These are phyloP conservation scores for Paramuricea clavata DNA, from an alignment of 92 coral and sea anemone species.

Conservation along the genomic window DNA sequence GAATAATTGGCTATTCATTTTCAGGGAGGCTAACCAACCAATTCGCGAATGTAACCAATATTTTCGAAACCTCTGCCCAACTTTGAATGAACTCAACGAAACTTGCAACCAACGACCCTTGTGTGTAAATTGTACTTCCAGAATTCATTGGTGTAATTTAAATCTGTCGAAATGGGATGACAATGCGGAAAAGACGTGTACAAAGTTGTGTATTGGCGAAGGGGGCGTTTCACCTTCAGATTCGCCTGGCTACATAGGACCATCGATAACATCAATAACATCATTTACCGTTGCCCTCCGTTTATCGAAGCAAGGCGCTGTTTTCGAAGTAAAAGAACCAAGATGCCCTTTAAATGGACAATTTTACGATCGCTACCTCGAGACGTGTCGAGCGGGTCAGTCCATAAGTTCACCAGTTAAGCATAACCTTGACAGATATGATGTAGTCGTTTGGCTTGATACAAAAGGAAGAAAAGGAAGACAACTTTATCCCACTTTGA, in stretches of 20 bases:
- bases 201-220: background rate
- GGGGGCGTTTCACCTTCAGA: background rate
- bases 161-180: background rate
- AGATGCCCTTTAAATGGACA: background rate
- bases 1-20: background rate
- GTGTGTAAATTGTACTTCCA: background rate
- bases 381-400: background rate
- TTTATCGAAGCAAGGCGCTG: background rate
- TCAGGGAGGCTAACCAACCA: background rate
- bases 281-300: background rate
- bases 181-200: too few species aligned
- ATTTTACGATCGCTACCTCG: background rate
- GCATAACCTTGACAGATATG: background rate
- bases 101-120: background rate
- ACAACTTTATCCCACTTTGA: background rate
- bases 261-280: background rate
- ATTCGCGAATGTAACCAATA: background rate
- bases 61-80: background rate
- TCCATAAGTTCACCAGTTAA: background rate
- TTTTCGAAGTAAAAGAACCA: background rate
- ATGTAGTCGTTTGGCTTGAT: background rate
- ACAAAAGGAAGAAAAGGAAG: too few species aligned
- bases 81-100: background rate
- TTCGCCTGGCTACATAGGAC: background rate
- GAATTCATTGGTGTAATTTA: background rate